Base-by-base conservation (phyloP, 2,888 invertebrate species). In the Macropis europaea region DNA sequence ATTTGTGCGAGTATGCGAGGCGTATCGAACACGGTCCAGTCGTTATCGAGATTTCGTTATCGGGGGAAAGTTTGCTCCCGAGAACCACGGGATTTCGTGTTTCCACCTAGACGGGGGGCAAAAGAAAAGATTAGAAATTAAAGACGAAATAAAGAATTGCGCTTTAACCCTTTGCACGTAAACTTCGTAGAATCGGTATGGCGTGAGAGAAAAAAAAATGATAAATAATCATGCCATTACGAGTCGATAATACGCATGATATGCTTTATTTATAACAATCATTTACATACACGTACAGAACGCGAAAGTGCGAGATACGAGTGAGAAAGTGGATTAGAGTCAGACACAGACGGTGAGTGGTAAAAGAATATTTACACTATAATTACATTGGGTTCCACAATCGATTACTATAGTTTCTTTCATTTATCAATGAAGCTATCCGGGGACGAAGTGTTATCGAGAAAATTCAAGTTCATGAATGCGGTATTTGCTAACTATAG, bases 141-240 rank as follows among this genome's bases (percentile, higher is more conserved):
- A n/a, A n/a, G n/a, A n/a, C n/a, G n/a, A 13, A 34, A n/a, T 28
- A 26, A 59, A 17, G 22, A 22, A 7, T 34, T 7, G 52, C 50
- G 7, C 38, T 17, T 64, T 59, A 66, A 70, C 69, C 69, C 69
- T 69, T 69, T 69, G 69, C 69, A 69, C 69, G 45, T 19, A 30
- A 11, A 54, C 11, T 1, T 43, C 9, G 15, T n/a, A 15, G n/a
- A n/a, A n/a, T n/a, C 24, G 7, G 34, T 17, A 26, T 17, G 9
- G 36, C 19, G 17, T 28, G 40, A 22, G 28, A 24, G 28, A 28
- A 22, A 22, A 53, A 4, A 28, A 67, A 61, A 43, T 5, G 7
- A 32, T 38, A 47, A 15, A 47, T 11, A 45, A 56, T 56, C 50
- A 50, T 56, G 28, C 43, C 24, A 47, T 32, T 43, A 30, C 24